phyloP scores from a whole-genome alignment of 2,797 vertebrate species.

The Acrocephalus scirpaceus region DNA sequence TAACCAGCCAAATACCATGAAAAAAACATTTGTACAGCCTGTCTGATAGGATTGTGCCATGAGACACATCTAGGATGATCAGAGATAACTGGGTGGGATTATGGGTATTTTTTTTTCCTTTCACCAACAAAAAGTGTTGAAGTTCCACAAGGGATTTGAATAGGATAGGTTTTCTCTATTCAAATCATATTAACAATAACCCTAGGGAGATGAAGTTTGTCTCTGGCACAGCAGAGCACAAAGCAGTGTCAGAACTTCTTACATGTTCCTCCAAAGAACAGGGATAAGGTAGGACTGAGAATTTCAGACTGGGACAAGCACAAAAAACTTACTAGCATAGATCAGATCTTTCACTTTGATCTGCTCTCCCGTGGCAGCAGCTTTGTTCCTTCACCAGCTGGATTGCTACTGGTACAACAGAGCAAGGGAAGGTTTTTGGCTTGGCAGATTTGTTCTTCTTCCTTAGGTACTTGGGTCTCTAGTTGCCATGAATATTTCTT shows the following conservation, averaged over 20 bases:
- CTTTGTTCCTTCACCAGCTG: background rate
- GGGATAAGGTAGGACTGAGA: background rate
- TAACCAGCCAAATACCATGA: background rate
- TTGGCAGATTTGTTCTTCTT: background rate
- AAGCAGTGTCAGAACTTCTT: background rate
- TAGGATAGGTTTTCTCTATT: background rate
- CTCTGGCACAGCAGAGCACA: background rate
- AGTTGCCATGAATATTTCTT: background rate
- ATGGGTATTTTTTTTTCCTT: background rate
- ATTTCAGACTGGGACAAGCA: background rate
- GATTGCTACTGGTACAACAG: background rate
- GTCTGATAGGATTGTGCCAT: background rate
- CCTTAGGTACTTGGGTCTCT: background rate
- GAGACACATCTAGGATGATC: background rate
- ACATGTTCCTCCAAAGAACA: background rate
- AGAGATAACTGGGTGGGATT: background rate
- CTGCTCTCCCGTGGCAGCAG: background rate
- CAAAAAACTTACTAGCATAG: background rate
- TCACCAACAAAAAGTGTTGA: background rate
- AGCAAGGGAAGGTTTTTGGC: background rate
- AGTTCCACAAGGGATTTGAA: background rate
- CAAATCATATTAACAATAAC: background rate
- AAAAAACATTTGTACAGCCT: background rate
- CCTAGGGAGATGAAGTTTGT: background rate
- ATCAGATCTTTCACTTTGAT: background rate